A percentile compares a stretch with the other conserved stretches of the same genome.
phyloP scores from a whole-genome alignment of 2,113 vertebrate species.

The Potamarius usumacintae region DNA sequence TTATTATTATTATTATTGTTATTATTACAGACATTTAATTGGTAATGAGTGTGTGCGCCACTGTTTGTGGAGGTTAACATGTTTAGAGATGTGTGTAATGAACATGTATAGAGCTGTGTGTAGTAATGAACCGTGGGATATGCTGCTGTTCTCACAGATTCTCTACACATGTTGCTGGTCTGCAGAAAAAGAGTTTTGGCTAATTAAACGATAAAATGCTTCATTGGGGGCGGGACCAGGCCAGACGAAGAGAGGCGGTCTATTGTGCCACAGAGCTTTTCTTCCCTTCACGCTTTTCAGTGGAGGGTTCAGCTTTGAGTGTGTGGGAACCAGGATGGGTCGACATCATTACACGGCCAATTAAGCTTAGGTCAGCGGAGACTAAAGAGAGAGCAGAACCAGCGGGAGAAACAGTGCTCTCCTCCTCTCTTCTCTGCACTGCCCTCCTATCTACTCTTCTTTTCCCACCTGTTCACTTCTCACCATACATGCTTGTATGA shows the following conservation, averaged over 20 bases:
- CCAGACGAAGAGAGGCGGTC: slow-evolving; percentile 5
- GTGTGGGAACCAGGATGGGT: slow-evolving; percentile 69
- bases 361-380: slow-evolving; percentile 71
- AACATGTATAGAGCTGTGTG: background rate
- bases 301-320: slow-evolving; percentile 63
- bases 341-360: slow-evolving; percentile 77
- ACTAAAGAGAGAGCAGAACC: slow-evolving; percentile 61
- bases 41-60: background rate
- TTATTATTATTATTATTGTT: too few relatives aligned
- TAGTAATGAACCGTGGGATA: background rate
- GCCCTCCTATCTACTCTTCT: background rate
- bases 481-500: background rate
- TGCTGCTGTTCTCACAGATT: background rate
- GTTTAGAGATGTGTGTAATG: background rate
- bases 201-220: slow-evolving; percentile 59
- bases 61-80: background rate
- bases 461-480: slow-evolving; percentile 6
- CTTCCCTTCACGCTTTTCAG: slow-evolving; percentile 55
- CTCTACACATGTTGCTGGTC: slow-evolving; percentile 41
- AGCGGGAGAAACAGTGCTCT: slow-evolving; percentile 60
- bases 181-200: slow-evolving; percentile 49
- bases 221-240: slow-evolving; percentile 19
- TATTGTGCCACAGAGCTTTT: slow-evolving; percentile 54
- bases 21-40: background rate
- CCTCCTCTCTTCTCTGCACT: slow-evolving; percentile 41